Conservation (phyloP, 2,113 vertebrate species). For the Sorex fumeus region DNA sequence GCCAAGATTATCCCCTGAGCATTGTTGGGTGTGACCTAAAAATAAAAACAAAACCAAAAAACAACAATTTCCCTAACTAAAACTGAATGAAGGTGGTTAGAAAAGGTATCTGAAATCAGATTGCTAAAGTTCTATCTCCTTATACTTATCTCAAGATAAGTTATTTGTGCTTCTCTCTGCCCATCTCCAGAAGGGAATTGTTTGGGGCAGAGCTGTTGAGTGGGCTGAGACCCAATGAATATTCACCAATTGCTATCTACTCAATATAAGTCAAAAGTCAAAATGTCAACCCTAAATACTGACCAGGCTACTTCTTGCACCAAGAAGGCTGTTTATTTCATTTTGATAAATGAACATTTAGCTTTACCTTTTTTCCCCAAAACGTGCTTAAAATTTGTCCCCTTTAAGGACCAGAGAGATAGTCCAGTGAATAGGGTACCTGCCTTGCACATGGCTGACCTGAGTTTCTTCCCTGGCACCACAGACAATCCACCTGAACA, state of each 20-base stretch:
- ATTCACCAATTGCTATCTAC: background rate
- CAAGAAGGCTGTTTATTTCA: background rate
- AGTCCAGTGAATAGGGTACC: no score
- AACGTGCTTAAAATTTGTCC: background rate
- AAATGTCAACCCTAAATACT: background rate
- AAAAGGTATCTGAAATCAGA: background rate
- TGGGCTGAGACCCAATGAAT: no score
- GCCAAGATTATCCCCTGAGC: no score
- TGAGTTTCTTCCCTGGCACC: no score
- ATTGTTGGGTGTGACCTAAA: no score
- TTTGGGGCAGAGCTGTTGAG: no score
- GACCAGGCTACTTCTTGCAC: background rate
- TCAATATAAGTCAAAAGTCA: background rate
- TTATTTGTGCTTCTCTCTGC: background rate
- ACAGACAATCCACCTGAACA: no score
- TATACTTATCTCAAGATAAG: background rate
- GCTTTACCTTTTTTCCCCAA: slow-evolving; percentile 32
- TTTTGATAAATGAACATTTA: background rate
- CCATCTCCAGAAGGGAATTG: background rate
- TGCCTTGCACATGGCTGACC: no score
- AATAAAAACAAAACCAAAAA: no score
- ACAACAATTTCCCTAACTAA: no score
- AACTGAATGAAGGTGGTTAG: background rate
- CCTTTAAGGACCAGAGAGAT: no score
- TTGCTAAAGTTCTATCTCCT: background rate